These are phyloP conservation scores for Kryptolebias ocellatus DNA, from an alignment of 2,797 vertebrate genomes.

Conservation along the genomic window DNA sequence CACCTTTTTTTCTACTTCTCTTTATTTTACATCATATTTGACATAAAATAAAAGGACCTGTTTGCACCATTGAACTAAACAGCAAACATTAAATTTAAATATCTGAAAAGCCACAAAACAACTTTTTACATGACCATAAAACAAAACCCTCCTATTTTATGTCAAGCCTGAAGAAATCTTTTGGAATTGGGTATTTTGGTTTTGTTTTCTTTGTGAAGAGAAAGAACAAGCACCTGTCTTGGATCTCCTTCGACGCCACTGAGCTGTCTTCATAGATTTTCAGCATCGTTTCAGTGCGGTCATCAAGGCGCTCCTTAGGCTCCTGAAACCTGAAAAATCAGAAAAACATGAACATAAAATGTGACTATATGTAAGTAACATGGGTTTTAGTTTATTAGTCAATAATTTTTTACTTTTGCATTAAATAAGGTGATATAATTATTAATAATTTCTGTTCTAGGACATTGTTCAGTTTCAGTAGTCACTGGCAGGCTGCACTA, in stretches of 20 bases:
- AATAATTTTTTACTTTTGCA: no score
- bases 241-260: slow-evolving; percentile 29
- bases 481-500: neutral
- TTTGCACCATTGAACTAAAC: no score
- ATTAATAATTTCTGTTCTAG: neutral
- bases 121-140: no score
- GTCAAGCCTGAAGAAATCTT: neutral
- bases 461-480: neutral
- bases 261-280: slow-evolving; percentile 73
- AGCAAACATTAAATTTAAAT: no score
- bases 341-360: neutral
- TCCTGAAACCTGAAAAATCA: slow-evolving; percentile 83
- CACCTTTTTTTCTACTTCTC: no score
- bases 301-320: slow-evolving; percentile 76
- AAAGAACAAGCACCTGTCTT: slow-evolving; percentile 72
- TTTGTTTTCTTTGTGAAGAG: neutral
- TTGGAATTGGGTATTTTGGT: neutral
- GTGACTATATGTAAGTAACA: neutral
- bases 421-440: neutral
- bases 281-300: slow-evolving; percentile 77
- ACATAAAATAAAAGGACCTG: no score
- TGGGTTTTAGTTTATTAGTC: no score
- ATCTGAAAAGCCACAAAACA: no score
- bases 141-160: no score
- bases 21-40: no score